phyloP scores from a whole-genome alignment of 2,888 invertebrate species.

The Torymus auratus region DNA sequence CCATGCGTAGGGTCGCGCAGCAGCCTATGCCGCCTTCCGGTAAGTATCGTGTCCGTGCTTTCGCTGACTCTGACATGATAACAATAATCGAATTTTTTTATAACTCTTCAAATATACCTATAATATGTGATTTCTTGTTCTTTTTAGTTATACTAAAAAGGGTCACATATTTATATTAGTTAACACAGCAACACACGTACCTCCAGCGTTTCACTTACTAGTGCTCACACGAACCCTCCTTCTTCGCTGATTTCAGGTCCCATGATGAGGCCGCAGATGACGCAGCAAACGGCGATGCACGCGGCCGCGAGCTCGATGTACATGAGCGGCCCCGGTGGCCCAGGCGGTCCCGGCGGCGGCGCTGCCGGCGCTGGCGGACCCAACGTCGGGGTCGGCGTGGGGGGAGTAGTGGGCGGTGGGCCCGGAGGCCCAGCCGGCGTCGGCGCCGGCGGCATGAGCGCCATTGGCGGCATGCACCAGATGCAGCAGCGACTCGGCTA shows the following conservation, averaged over 20 bases:
- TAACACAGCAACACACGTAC: no score
- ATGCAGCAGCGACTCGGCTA: constrained; percentile 75
- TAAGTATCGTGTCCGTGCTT: constrained; percentile 66
- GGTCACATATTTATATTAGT: no score
- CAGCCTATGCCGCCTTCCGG: constrained; percentile 85
- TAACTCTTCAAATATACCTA: no score
- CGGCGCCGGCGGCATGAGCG: constrained; percentile 71
- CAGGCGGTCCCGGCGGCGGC: constrained; percentile 63
- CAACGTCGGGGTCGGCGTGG: background rate
- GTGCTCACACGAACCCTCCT: background rate
- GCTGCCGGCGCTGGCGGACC: constrained; percentile 60
- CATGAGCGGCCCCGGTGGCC: constrained; percentile 70
- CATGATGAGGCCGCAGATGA: constrained; percentile 83
- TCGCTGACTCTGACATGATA: no score
- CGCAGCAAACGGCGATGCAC: constrained; percentile 78
- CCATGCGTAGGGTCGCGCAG: constrained; percentile 83
- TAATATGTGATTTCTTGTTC: no score
- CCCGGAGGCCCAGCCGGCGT: background rate
- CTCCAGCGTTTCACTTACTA: no score
- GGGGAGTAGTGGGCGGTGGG: background rate
- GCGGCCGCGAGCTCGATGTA: constrained; percentile 76
- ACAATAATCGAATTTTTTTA: no score
- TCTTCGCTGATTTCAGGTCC: constrained; percentile 77
- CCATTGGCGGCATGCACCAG: constrained; percentile 75
- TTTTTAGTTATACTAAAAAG: no score